These are phyloP conservation scores for Diplazon laetatorius DNA, from an alignment of 2,888 invertebrate species.

Conservation along the genomic window DNA sequence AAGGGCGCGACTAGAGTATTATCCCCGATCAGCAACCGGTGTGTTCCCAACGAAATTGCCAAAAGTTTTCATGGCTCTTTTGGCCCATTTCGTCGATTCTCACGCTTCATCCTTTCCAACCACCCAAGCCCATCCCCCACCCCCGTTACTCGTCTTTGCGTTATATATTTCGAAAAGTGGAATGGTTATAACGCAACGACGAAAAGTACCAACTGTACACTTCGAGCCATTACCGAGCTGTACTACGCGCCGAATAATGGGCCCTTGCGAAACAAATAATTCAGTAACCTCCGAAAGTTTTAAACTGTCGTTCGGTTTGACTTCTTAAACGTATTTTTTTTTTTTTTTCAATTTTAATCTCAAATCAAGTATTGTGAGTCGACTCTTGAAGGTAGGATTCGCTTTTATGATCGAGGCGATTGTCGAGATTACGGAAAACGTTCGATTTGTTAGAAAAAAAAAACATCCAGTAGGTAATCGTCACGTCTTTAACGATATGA, in stretches of 20 bases:
- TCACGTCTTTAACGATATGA: no score
- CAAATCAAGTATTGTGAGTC: no score
- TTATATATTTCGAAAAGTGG: slow-evolving; percentile 7
- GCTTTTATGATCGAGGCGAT: no score
- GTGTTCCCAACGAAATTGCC: slow-evolving; percentile 42
- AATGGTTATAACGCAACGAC: not conserved
- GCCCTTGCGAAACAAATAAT: slow-evolving; percentile 8
- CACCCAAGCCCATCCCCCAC: not conserved
- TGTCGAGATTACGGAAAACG: no score
- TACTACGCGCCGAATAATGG: not conserved
- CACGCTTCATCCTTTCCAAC: no score
- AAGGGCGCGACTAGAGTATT: slow-evolving; percentile 25
- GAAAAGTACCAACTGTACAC: not conserved
- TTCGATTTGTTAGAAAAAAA: no score
- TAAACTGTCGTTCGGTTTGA: not conserved
- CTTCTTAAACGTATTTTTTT: not conserved
- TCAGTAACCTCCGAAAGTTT: not conserved
- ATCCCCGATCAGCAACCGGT: slow-evolving; percentile 43
- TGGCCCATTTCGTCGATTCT: slow-evolving; percentile 39
- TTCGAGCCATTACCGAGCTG: not conserved
- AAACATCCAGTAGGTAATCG: no score
- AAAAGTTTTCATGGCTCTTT: slow-evolving; percentile 57
- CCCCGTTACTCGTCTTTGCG: slow-evolving; percentile 1
- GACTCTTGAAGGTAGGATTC: no score
- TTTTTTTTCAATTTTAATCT: not conserved